phyloP scores from a whole-genome alignment of 2,113 vertebrate genomes.

The Callipepla squamata region DNA sequence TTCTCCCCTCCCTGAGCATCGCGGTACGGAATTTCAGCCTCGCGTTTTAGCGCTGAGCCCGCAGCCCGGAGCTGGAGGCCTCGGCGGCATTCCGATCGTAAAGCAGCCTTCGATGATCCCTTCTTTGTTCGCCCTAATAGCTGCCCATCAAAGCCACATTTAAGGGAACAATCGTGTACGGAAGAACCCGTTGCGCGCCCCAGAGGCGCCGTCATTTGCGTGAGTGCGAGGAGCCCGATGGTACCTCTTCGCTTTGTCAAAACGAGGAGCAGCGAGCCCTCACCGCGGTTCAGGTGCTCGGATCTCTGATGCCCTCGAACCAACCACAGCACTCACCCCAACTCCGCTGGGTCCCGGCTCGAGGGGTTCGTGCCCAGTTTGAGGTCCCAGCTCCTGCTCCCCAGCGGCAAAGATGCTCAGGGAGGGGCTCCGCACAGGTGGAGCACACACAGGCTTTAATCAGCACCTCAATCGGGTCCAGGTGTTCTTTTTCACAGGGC shows the following conservation, averaged over 20 bases:
- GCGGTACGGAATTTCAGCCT: slow-evolving; percentile 41
- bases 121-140: slow-evolving; percentile 8
- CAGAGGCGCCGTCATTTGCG: slow-evolving; percentile 26
- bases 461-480: slow-evolving; percentile 16
- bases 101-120: slow-evolving; percentile 10
- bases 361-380: background rate
- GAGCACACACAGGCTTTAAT: background rate
- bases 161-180: slow-evolving; percentile 31
- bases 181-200: slow-evolving; percentile 1
- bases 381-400: background rate
- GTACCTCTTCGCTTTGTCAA: background rate
- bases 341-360: accelerated
- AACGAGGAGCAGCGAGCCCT: background rate
- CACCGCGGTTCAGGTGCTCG: background rate
- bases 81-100: background rate
- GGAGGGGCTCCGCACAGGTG: background rate
- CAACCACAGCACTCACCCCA: background rate
- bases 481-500: slow-evolving; percentile 3
- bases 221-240: slow-evolving; percentile 25
- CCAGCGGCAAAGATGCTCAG: background rate
- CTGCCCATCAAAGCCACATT: background rate
- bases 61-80: background rate
- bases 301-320: background rate
- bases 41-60: background rate
- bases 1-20: background rate